Conservation (phyloP, 2,113 vertebrate genomes). For the Ia io region DNA sequence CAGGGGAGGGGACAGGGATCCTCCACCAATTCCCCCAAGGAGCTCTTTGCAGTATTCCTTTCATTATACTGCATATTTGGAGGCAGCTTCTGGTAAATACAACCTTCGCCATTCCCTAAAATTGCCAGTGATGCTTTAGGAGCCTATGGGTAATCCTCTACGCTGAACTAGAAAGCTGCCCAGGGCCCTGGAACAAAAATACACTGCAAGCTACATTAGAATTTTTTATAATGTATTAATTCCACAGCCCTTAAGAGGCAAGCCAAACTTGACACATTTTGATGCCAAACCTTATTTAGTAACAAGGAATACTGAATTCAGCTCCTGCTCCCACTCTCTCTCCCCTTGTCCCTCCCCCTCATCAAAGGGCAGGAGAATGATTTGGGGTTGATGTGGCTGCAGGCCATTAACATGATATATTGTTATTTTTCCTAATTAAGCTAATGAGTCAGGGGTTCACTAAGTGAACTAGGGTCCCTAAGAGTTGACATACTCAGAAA, state of each 20-base stretch:
- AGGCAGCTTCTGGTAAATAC: not conserved
- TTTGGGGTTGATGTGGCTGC: not conserved
- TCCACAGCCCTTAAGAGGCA: not conserved
- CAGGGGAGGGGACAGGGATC: not conserved
- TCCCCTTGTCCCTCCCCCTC: not conserved
- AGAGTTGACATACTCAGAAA: not conserved
- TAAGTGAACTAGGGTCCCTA: not conserved
- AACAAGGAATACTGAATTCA: not conserved
- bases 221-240: too few species aligned
- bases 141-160: not conserved
- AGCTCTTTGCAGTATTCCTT: not conserved
- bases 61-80: not conserved
- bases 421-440: not conserved
- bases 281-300: not conserved
- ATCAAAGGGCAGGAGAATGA: not conserved
- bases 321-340: accelerated
- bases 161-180: not conserved
- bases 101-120: not conserved
- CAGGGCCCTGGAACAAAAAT: not conserved
- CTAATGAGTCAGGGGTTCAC: not conserved
- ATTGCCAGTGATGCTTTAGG: not conserved
- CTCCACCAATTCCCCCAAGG: not conserved
- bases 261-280: not conserved
- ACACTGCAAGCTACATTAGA: not conserved
- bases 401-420: not conserved